Conservation (phyloP, 2,113 vertebrate genomes). For the Oreotragus oreotragus region DNA sequence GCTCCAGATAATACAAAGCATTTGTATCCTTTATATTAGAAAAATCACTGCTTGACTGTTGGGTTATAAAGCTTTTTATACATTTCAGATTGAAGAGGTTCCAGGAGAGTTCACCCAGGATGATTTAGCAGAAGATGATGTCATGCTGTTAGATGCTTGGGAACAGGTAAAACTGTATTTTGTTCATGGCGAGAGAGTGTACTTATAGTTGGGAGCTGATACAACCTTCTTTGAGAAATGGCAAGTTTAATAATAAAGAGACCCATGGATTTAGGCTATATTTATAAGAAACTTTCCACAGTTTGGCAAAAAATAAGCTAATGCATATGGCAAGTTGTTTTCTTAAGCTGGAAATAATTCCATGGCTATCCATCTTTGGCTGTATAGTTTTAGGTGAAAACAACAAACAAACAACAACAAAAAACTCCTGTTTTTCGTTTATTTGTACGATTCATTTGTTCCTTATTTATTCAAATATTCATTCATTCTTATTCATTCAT, state of each 20-base stretch:
- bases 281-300: not conserved
- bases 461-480: not conserved
- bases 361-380: not conserved
- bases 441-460: not conserved
- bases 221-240: not conserved
- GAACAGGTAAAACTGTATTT: conserved; percentile 86
- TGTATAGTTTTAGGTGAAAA: not conserved
- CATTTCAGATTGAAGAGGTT: conserved; percentile 91
- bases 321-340: not conserved
- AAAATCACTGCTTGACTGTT: not conserved
- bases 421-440: not conserved
- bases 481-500: not conserved
- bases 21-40: not conserved
- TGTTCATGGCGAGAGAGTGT: not conserved
- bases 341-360: not conserved
- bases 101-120: conserved; percentile 94
- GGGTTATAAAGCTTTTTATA: not conserved
- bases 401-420: not conserved
- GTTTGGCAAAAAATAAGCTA: not conserved
- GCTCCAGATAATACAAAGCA: not conserved
- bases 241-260: not conserved
- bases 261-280: not conserved
- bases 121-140: conserved; percentile 94
- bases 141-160: conserved; percentile 94
- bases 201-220: not conserved